Evolutionary conservation across 2,888 invertebrate species (phyloP), one percentile per base, ranked within the genome.

Genomic region (Nineta flava): DNA sequence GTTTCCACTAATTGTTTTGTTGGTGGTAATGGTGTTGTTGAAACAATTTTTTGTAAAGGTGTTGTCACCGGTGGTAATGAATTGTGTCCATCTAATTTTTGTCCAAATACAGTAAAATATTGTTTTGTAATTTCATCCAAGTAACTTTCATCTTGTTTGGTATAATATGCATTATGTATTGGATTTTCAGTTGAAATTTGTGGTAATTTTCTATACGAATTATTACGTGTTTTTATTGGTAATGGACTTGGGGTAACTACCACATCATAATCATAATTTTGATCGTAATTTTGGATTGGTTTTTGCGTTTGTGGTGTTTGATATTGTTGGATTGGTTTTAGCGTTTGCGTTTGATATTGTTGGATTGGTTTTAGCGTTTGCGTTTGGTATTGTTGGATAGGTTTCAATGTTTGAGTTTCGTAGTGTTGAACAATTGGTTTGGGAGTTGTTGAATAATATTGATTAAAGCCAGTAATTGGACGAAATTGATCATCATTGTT

Each of bases 91-190:
- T 69, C 72, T 49, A 81, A 62, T 63, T 81, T 85, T 64, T 79
- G 79, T 2, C 81, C 85, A 60, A 83, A 84, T 55, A 80, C 75
- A 26, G 81, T 82, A 59, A 83, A 83, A 50, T 82, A 83, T 58
- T 82, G 81, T 61, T 78, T 80, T 3, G 83, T 83, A 50, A 80
- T 81, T 58, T 83, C 83, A 57, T 83, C 83, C 53, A 83, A 69
- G 53, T 77, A 74, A 50, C 75, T 73, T 58, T 81, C 73, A 60
- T 76, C 73, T 54, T 81, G 81, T 60, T 78, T 77, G 12, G 81
- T 80, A 64, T 81, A 79, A 62, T 79, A 79, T 34, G 74, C 72
- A 57, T 79, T 73, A 62, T 76, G 69, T 57, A 71, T 64, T 7
- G 77, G 73, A 58, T 72, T 74, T 15, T 74, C 66, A 7, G 78